A percentile compares a stretch with the other conserved stretches of the same genome.
phyloP scores from a whole-genome alignment of 2,113 vertebrate species.

The Myotis yumanensis region DNA sequence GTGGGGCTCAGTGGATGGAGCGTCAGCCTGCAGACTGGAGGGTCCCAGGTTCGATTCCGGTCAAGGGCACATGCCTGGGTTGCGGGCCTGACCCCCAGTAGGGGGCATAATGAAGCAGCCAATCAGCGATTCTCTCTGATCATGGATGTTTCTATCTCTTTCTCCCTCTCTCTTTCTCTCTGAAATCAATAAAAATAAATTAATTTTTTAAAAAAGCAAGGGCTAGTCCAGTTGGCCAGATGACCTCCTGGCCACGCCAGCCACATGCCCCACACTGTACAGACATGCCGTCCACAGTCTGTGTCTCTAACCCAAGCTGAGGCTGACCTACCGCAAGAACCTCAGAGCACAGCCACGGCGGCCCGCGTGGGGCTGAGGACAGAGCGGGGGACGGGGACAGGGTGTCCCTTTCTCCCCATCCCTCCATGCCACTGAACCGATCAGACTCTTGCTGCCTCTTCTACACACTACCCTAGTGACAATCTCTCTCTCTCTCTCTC shows the following conservation, averaged over 20 bases:
- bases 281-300: rapidly evolving
- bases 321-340: background rate
- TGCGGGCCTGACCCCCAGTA: too few relatives aligned
- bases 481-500: background rate
- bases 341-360: background rate
- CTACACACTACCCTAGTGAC: background rate
- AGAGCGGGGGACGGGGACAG: rapidly evolving
- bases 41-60: too few relatives aligned
- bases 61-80: too few relatives aligned
- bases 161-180: too few relatives aligned
- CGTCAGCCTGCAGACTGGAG: too few relatives aligned
- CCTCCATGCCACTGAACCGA: rapidly evolving
- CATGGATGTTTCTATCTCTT: too few relatives aligned
- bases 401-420: background rate
- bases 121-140: too few relatives aligned
- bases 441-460: background rate
- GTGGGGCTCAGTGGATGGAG: too few relatives aligned
- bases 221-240: background rate
- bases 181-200: too few relatives aligned
- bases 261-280: background rate
- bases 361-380: background rate
- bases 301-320: background rate
- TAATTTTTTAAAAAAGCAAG: background rate
- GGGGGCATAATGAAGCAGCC: too few relatives aligned
- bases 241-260: background rate